Evolutionary conservation across 2,888 invertebrate genomes (phyloP).

Genomic region (Drosophila meridionalis): DNA sequence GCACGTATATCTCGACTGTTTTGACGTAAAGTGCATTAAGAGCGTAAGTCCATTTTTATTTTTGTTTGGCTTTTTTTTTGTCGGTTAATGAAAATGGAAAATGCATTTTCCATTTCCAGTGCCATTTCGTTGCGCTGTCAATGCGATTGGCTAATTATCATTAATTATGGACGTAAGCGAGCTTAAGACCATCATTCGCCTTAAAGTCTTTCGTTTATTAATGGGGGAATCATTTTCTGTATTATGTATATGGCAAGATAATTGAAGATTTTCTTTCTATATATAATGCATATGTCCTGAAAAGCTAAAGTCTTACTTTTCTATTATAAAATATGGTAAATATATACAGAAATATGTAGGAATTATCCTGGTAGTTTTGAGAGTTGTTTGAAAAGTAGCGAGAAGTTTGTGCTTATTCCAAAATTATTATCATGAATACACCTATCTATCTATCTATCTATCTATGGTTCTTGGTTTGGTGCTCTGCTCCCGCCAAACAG

Average conservation of each 20-base stretch:
- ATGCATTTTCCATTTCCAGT: constrained; percentile 23
- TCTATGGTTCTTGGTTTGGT: too few species aligned
- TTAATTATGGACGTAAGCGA: constrained; percentile 1
- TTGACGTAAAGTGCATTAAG: constrained; percentile 62
- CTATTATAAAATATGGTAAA: too few species aligned
- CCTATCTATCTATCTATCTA: too few species aligned
- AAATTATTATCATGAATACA: too few species aligned
- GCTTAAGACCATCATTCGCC: background rate
- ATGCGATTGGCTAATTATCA: constrained; percentile 3
- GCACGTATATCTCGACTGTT: background rate
- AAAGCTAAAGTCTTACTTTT: too few species aligned
- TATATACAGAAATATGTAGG: too few species aligned
- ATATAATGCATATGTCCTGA: too few species aligned
- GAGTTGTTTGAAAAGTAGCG: too few species aligned
- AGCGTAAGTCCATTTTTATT: constrained; percentile 19
- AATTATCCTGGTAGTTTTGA: too few species aligned
- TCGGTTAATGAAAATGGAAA: constrained; percentile 40
- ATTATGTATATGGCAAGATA: too few species aligned
- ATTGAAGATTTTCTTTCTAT: too few species aligned
- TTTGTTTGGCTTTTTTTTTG: background rate
- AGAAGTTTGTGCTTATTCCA: too few species aligned
- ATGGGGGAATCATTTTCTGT: background rate
- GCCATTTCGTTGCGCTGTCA: constrained; percentile 6
- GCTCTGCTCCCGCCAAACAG: background rate
- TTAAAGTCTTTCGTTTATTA: background rate